Evolutionary conservation across 1,140 invertebrate genomes (phyloP), one percentile per base, ranked within the genome.

Genomic region (Luehdorfia chinensis): DNA sequence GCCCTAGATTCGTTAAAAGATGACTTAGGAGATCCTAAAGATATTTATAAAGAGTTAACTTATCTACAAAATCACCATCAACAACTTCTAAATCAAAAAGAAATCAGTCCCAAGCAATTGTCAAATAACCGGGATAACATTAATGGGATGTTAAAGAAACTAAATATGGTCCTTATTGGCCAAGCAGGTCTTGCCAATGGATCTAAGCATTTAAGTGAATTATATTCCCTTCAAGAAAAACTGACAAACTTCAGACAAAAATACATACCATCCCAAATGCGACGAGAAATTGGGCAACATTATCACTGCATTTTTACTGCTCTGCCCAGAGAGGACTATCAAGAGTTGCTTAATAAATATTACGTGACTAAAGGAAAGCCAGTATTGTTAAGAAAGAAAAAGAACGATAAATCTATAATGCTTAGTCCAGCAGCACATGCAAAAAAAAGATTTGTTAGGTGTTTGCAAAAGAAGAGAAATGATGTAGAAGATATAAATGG

Each of bases 111-210:
- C n/a, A 62, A 68, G 13, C 67, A 83, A 59, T 71, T 88, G 33
- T 73, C 71, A 0, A 89, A 88, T 34, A 87, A 83, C 39, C 75
- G 79, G 31, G 66, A 54, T 14, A 79, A 86, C 28, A 65, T 79
- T 48, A 66, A 87, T 65, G 31, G 59, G 52, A 64, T 87, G 67
- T 44, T 76, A 56, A 64, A 73, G 60, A 64, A 80, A 67, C 41
- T 90, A 0, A 90, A 90, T 50, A 89, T 89, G 81, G 75, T 89
- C 15, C 52, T 90, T 1, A 52, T 90, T 2, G 89, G 89, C 0
- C 88, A 89, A 63, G 88, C 87, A 1, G 89, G 88, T 1, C 75
- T 90, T 6, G 59, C 70, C 1, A 84, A 87, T 53, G 89, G 89
- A n/a, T 62, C 61, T 2, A 66, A 67, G 32, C 87, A 88, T 59